phyloP scores from a whole-genome alignment of 2,113 vertebrate genomes.

The Trochalopteron elliotii region DNA sequence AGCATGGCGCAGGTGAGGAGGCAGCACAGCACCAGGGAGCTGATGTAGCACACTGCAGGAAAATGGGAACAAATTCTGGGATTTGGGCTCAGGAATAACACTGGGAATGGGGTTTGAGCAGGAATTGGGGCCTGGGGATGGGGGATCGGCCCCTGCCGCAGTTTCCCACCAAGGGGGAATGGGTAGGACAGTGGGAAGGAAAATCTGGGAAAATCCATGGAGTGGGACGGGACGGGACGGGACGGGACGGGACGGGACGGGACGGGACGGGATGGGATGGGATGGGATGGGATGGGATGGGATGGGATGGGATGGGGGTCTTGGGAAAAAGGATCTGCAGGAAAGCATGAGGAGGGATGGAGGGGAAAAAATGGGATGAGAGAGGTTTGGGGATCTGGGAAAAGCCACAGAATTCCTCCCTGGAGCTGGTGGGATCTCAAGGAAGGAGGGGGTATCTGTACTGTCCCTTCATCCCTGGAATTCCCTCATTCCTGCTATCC shows the following conservation, averaged over 20 bases:
- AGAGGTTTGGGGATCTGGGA: not conserved
- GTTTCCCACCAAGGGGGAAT: not conserved
- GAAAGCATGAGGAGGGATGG: too few relatives aligned
- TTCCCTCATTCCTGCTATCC: not conserved
- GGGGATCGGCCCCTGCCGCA: not conserved
- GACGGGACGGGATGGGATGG: too few relatives aligned
- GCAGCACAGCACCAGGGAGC: slow-evolving; percentile 84
- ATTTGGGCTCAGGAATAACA: rapidly evolving
- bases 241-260: too few relatives aligned
- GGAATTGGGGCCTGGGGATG: rapidly evolving
- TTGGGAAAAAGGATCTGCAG: rapidly evolving
- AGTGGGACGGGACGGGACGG: too few relatives aligned
- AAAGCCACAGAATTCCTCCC: not conserved
- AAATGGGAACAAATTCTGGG: rapidly evolving
- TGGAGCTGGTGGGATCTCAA: not conserved
- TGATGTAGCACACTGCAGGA: slow-evolving; percentile 87
- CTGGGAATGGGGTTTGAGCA: rapidly evolving
- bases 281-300: not conserved
- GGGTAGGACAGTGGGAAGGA: too few relatives aligned
- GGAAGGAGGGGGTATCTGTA: not conserved
- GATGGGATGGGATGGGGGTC: not conserved
- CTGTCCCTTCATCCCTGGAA: too few relatives aligned
- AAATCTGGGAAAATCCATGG: not conserved
- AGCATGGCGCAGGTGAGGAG: slow-evolving; percentile 85
- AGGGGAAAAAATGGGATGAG: too few relatives aligned